Evolutionary conservation across 2,113 vertebrate genomes (phyloP).

Genomic region (Machaerirhynchus nigripectus): DNA sequence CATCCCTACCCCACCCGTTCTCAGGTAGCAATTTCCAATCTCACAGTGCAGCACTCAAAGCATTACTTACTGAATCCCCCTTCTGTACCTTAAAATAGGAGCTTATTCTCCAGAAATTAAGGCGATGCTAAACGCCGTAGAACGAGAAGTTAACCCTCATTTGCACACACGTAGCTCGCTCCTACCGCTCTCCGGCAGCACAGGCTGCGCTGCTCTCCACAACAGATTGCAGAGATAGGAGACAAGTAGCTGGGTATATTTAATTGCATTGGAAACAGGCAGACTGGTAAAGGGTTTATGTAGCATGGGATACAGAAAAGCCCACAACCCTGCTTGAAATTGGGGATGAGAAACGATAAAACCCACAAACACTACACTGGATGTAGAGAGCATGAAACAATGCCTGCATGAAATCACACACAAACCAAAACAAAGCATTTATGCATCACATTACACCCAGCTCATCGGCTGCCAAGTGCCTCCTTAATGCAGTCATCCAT

Average conservation of each 20-base stretch:
- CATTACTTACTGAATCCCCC: neutral
- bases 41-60: neutral
- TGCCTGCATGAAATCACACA: neutral
- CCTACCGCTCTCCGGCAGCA: neutral
- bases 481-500: neutral
- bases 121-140: neutral
- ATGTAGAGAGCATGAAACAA: neutral
- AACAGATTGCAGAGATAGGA: neutral
- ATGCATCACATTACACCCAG: neutral
- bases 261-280: constrained; percentile 29
- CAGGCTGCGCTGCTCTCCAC: neutral
- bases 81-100: neutral
- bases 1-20: neutral
- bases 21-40: neutral
- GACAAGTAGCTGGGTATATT: neutral
- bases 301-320: neutral
- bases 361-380: neutral
- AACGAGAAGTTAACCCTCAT: neutral
- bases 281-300: constrained; percentile 18
- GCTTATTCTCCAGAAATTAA: neutral
- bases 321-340: neutral
- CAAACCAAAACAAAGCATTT: neutral
- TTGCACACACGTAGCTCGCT: neutral
- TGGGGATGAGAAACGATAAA: neutral
- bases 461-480: neutral